phyloP scores from a whole-genome alignment of 2,113 vertebrate species.

The Hippocampus abdominalis region DNA sequence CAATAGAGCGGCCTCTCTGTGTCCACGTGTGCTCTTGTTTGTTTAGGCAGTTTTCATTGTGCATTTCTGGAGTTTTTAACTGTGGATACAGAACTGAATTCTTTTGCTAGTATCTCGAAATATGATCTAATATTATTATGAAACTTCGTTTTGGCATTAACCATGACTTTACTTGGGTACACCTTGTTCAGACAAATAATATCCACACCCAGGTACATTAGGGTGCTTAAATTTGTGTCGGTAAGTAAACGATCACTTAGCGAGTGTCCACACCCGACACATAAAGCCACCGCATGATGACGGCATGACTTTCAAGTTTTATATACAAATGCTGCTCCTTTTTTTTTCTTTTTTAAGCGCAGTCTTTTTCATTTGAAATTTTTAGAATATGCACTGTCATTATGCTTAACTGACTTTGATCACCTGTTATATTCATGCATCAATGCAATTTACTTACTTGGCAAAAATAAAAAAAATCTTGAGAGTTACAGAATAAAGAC shows the following conservation, averaged over 20 bases:
- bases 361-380: neutral
- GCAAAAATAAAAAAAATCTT: too few species aligned
- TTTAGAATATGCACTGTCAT: too few species aligned
- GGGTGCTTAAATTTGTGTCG: neutral
- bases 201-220: neutral
- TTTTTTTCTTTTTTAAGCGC: neutral
- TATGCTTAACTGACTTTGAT: neutral
- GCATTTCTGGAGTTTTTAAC: neutral
- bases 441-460: too few species aligned
- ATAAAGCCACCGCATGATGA: neutral
- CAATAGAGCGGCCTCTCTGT: constrained; percentile 14
- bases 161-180: neutral
- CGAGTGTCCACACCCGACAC: neutral
- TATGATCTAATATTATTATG: neutral
- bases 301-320: neutral
- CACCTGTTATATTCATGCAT: too few species aligned
- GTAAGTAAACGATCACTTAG: neutral
- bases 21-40: constrained; percentile 15
- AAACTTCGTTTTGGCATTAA: neutral
- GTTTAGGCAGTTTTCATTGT: constrained; percentile 18
- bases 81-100: neutral
- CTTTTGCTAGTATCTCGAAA: neutral
- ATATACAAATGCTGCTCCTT: neutral
- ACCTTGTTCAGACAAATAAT: neutral
- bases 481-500: too few species aligned